These are phyloP conservation scores for Corythoichthys haematopterus DNA, from an alignment of 2,113 vertebrate species.

Conservation along the genomic window DNA sequence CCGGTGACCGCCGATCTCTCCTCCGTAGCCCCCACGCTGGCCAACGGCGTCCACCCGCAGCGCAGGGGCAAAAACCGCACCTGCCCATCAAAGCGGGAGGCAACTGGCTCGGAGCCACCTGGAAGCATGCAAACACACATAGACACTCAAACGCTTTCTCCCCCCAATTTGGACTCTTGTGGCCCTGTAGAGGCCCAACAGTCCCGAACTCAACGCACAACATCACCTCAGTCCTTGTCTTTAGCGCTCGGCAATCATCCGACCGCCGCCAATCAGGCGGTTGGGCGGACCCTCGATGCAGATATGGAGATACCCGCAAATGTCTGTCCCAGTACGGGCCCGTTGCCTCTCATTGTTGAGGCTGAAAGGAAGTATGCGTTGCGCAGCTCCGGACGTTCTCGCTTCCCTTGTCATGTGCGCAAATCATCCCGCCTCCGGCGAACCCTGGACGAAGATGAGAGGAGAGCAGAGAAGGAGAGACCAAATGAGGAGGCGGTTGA, in stretches of 20 bases:
- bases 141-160: conserved; percentile 42
- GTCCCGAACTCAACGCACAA: conserved; percentile 36
- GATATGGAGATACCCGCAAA: conserved; percentile 48
- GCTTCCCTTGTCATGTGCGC: conserved; percentile 87
- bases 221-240: conserved; percentile 54
- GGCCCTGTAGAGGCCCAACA: conserved; percentile 44
- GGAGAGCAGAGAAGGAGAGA: conserved; percentile 41
- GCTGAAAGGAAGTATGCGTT: conserved; percentile 86
- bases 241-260: conserved; percentile 54
- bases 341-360: conserved; percentile 57
- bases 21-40: conserved; percentile 80
- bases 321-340: conserved; percentile 39
- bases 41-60: conserved; percentile 87
- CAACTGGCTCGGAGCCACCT: conserved; percentile 49
- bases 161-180: conserved; percentile 40
- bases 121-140: conserved; percentile 64
- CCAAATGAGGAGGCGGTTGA: conserved; percentile 48
- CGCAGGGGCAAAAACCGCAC: conserved; percentile 69
- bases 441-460: conserved; percentile 53
- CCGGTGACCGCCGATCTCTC: conserved; percentile 82
- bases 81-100: conserved; percentile 51
- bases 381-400: conserved; percentile 90
- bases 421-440: conserved; percentile 77
- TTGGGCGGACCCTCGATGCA: conserved; percentile 42
- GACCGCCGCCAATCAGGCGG: conserved; percentile 47